Evolutionary conservation across 2,888 invertebrate species (phyloP).

Genomic region (Caenorhabditis sp.): DNA sequence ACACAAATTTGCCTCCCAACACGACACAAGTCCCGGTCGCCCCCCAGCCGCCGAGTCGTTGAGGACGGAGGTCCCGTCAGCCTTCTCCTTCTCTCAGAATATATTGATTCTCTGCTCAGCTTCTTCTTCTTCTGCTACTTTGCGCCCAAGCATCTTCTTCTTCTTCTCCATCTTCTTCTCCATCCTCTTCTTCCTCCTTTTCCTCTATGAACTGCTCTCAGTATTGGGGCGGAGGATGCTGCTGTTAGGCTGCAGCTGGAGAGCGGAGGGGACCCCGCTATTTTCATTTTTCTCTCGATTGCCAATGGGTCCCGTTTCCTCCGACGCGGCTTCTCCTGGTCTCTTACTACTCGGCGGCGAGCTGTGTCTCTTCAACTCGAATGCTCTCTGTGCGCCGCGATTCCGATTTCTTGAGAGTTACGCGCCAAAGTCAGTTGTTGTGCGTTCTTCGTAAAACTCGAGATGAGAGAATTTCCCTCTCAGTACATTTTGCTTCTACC

Average conservation of each 20-base stretch:
- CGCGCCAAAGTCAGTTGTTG: slow-evolving; percentile 60
- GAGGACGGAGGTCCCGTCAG: slow-evolving; percentile 25
- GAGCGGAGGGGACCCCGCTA: slow-evolving; percentile 39
- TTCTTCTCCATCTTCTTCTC: not conserved
- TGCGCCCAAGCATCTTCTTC: slow-evolving; percentile 26
- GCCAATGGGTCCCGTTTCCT: slow-evolving; percentile 48
- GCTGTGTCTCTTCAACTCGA: slow-evolving; percentile 28
- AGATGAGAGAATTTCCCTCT: slow-evolving; percentile 25
- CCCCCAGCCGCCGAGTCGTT: slow-evolving; percentile 32
- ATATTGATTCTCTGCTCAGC: slow-evolving; percentile 52
- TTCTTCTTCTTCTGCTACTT: slow-evolving; percentile 45
- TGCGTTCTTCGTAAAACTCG: slow-evolving; percentile 23
- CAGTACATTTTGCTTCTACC: slow-evolving; percentile 8
- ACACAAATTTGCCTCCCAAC: slow-evolving; percentile 45
- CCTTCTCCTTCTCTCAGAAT: slow-evolving; percentile 29
- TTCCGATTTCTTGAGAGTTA: slow-evolving; percentile 56
- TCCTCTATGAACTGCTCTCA: slow-evolving; percentile 54
- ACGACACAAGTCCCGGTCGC: slow-evolving; percentile 10
- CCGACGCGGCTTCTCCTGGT: slow-evolving; percentile 34
- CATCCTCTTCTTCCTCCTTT: slow-evolving; percentile 13
- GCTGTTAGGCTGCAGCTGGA: slow-evolving; percentile 23
- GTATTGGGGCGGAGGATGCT: slow-evolving; percentile 28
- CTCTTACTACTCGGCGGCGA: slow-evolving; percentile 46
- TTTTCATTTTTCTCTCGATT: slow-evolving; percentile 51
- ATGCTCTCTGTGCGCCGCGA: slow-evolving; percentile 1